phyloP scores from a whole-genome alignment of 1,140 invertebrate species.

The Drosophila chauvacae region DNA sequence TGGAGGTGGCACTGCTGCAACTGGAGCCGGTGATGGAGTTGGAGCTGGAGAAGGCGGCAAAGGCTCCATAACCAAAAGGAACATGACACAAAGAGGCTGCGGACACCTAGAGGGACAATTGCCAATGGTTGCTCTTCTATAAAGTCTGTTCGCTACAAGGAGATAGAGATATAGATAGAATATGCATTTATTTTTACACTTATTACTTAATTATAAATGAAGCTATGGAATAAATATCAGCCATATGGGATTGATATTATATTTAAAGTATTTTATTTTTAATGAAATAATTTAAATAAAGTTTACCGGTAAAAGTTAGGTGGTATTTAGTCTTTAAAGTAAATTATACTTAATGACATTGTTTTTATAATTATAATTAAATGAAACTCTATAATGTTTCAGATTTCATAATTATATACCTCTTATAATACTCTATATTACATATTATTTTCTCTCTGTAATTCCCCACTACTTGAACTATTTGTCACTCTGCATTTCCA shows the following conservation, averaged over 20 bases:
- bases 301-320: not conserved
- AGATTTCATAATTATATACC: not conserved
- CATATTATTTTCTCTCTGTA: not conserved
- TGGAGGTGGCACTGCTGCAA: conserved; percentile 10
- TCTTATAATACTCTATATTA: not conserved
- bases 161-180: not conserved
- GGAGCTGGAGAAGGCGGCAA: not conserved
- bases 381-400: not conserved
- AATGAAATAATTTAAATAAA: too few species aligned
- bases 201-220: too few species aligned
- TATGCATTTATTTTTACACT: too few species aligned
- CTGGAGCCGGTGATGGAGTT: conserved; percentile 6
- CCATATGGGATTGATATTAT: too few species aligned
- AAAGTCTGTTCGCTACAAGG: not conserved
- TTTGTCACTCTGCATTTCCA: conserved; percentile 45
- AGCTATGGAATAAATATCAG: too few species aligned
- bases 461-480: not conserved
- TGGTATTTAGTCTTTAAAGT: not conserved
- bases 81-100: conserved; percentile 44
- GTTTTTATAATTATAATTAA: not conserved
- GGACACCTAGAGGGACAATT: conserved; percentile 21
- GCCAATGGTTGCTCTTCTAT: conserved; percentile 7
- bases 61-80: conserved; percentile 7
- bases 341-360: not conserved
- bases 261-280: too few species aligned